Evolutionary conservation across 1,140 invertebrate species (phyloP), one percentile per base, ranked within the genome.

Genomic region (Brachionus angularis): DNA sequence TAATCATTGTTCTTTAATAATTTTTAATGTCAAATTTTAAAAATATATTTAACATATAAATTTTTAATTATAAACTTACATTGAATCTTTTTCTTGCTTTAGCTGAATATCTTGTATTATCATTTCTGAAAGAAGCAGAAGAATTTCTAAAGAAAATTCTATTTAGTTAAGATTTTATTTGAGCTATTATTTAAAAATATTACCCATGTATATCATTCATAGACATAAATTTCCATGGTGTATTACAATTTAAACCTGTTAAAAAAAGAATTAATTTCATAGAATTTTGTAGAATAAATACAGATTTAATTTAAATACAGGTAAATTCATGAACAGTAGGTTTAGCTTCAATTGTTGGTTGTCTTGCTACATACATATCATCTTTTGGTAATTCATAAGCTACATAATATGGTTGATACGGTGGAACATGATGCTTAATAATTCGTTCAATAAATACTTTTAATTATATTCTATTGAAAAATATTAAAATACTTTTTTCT

Each of bases 251-350:
- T 39, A 58, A 29, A 18, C 53, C 53, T 58, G 7, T 12, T 39
- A 27, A 14, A 58, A 14, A 42, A 42, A 14, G 3, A 14, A 42
- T 7, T 14, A 7, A 42, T 14, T 7, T 14, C 10, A 42, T 3
- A 7, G 4, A 14, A 7, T 42, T 42, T 42, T 42, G 14, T 14
- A 42, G 33, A 5, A 34, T 34, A 5, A 34, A 34, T 12, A 12
- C 33, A 12, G 4, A 5, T 12, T 34, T 34, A 34, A 34, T 4
- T 34, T 34, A 55, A 34, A 3, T 44, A 50, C 62, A 67, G 14
- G 62, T 58, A 29, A 67, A 67, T 36, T 67, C 62, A 23, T 67
- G 62, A 33, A 67, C 62, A 34, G 62, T 67, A 47, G 62, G 62
- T 18, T 67, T 31, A n/a, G 62, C 62, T 18, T 46, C n/a, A 18